phyloP scores from a whole-genome alignment of 2,797 vertebrate genomes.

The Ptychobarbus kaznakovi region DNA sequence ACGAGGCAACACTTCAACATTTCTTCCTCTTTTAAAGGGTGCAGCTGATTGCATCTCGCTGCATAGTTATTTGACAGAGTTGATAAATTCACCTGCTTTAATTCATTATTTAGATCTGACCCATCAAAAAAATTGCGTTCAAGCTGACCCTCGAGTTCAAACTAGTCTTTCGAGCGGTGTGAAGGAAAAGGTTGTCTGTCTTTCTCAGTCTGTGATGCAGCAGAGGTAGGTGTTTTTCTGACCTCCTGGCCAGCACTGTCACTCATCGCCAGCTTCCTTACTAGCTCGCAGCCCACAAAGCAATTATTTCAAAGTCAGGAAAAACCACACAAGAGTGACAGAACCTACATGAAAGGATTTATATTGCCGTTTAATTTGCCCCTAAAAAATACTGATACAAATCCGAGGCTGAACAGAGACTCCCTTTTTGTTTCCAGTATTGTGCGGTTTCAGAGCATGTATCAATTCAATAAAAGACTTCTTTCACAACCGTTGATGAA shows the following conservation, averaged over 20 bases:
- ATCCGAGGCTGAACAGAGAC: slow-evolving; percentile 10
- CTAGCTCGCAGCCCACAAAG: slow-evolving; percentile 30
- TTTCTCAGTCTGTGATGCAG: slow-evolving; percentile 42
- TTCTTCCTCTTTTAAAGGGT: not conserved
- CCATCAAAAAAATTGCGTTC: slow-evolving; percentile 43
- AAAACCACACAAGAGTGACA: slow-evolving; percentile 15
- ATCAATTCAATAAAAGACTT: not conserved
- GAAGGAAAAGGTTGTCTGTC: slow-evolving; percentile 66
- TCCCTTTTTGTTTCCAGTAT: not conserved
- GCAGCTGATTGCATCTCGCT: slow-evolving; percentile 14
- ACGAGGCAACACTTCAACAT: slow-evolving; percentile 2
- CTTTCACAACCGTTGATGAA: not conserved
- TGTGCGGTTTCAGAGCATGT: not conserved
- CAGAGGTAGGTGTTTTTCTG: slow-evolving; percentile 52
- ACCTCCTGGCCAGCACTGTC: slow-evolving; percentile 52
- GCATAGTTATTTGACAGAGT: slow-evolving; percentile 49
- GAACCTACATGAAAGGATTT: slow-evolving; percentile 32
- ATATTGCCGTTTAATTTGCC: slow-evolving; percentile 28
- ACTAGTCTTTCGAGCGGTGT: slow-evolving; percentile 33
- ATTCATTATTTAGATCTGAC: slow-evolving; percentile 58
- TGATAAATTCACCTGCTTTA: slow-evolving; percentile 55
- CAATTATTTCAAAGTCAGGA: slow-evolving; percentile 51
- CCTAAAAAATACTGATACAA: slow-evolving; percentile 26
- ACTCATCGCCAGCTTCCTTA: slow-evolving; percentile 39
- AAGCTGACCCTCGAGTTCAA: slow-evolving; percentile 52